These are phyloP conservation scores for Arrhopalites spinosus DNA, from an alignment of 2,888 invertebrate species.

Conservation along the genomic window DNA sequence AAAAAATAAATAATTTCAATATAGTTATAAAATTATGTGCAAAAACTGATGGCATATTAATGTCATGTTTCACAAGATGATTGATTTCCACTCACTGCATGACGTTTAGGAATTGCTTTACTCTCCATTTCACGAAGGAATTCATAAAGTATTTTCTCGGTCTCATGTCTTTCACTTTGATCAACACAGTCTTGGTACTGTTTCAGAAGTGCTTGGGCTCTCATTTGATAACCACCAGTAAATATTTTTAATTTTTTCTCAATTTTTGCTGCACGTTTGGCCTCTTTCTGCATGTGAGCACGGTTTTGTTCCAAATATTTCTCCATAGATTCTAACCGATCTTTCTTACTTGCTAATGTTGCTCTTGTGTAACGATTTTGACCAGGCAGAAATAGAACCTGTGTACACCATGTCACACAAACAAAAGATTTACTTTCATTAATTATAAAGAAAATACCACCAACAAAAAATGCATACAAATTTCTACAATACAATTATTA, in stretches of 20 bases:
- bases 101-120: conserved; percentile 84
- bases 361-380: conserved; percentile 93
- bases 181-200: conserved; percentile 85
- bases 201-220: conserved; percentile 83
- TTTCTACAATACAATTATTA: not conserved
- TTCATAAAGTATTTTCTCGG: conserved; percentile 89
- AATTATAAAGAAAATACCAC: conserved; percentile 43
- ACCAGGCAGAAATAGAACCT: conserved; percentile 86
- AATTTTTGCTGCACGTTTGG: conserved; percentile 94
- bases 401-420: no score
- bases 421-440: no score
- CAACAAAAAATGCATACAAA: conserved; percentile 9
- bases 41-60: not conserved
- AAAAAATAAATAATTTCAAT: conserved; percentile 52
- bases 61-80: not conserved
- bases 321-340: conserved; percentile 90
- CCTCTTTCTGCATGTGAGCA: conserved; percentile 94
- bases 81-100: conserved; percentile 68
- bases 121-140: conserved; percentile 88
- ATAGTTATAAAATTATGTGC: not conserved
- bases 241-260: conserved; percentile 96
- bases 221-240: conserved; percentile 87
- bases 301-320: conserved; percentile 91
- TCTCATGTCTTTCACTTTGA: conserved; percentile 84
- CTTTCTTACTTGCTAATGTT: conserved; percentile 93